phyloP scores from a whole-genome alignment of 2,113 vertebrate species.

The Symphodus melops region DNA sequence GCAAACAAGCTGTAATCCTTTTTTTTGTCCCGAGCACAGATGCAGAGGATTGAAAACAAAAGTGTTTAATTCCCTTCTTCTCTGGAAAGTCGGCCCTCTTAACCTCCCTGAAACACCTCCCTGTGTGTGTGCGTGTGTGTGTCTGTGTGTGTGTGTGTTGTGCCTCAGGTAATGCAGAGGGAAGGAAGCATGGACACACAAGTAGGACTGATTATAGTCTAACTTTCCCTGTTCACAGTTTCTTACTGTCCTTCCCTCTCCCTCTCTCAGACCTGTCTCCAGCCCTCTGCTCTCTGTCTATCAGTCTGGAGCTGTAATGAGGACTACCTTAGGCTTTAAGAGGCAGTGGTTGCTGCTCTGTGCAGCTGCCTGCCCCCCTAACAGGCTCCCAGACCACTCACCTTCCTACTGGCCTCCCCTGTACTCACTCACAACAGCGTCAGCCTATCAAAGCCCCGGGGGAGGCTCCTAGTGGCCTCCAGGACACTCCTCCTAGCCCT shows the following conservation, averaged over 20 bases:
- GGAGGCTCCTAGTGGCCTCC: constrained; percentile 64
- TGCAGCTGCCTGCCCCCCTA: constrained; percentile 78
- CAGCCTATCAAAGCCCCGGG: constrained; percentile 74
- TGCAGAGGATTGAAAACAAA: constrained; percentile 64
- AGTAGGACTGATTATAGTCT: constrained; percentile 57
- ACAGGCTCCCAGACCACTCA: constrained; percentile 72
- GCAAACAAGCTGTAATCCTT: constrained; percentile 72
- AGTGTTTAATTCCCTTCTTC: constrained; percentile 72
- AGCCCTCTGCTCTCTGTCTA: constrained; percentile 62
- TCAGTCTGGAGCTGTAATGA: constrained; percentile 74
- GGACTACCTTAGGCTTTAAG: constrained; percentile 81
- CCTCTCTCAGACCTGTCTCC: constrained; percentile 52
- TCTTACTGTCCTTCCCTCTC: constrained; percentile 49
- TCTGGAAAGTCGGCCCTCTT: constrained; percentile 62
- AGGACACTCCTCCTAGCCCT: constrained; percentile 71
- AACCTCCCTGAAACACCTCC: constrained; percentile 61
- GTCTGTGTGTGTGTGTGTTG: constrained; percentile 46
- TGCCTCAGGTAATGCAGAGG: constrained; percentile 66
- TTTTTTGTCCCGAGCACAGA: constrained; percentile 61
- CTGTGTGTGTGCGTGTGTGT: constrained; percentile 46
- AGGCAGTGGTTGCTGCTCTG: constrained; percentile 73
- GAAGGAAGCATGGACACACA: constrained; percentile 46
- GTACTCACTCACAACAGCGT: constrained; percentile 62
- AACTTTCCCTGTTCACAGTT: constrained; percentile 60
- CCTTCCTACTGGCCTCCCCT: constrained; percentile 81